A percentile compares a stretch with the other conserved stretches of the same genome.
Conservation (phyloP, 2,113 vertebrate genomes). For the Laticauda colubrina region DNA sequence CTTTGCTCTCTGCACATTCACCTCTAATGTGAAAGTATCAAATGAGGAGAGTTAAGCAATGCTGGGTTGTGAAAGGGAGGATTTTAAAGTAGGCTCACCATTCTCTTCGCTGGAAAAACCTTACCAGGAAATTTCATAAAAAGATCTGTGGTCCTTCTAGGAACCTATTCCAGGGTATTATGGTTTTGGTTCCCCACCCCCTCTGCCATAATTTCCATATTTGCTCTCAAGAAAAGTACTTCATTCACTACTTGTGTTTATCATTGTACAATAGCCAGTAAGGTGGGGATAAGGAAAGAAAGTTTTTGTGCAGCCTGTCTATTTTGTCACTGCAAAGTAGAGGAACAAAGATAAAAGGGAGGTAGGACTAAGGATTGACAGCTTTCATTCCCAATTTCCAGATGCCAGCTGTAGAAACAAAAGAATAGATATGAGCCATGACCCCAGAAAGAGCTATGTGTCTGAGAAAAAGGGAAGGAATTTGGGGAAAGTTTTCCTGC, state of each 20-base stretch:
- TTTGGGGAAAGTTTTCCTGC: not conserved
- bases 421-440: no score
- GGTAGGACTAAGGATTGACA: not conserved
- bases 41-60: not conserved
- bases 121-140: constrained; percentile 27
- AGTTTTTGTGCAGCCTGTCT: not conserved
- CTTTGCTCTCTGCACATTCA: not conserved
- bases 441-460: not conserved
- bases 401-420: not conserved
- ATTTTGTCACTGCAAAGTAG: not conserved
- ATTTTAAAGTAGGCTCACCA: not conserved
- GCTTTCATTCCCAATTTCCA: not conserved
- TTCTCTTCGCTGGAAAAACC: constrained; percentile 26
- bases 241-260: not conserved
- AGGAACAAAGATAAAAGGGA: no score
- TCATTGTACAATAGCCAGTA: not conserved
- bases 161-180: not conserved
- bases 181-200: not conserved
- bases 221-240: not conserved
- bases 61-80: not conserved
- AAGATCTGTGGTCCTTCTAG: constrained; percentile 18
- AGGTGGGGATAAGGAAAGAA: no score
- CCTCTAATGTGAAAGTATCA: not conserved
- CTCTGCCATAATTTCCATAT: not conserved
- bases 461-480: not conserved